A percentile compares a stretch with the other conserved stretches of the same genome.
These are phyloP conservation scores for Raja brachyura DNA, from an alignment of 2,113 vertebrate genomes.

Conservation along the genomic window DNA sequence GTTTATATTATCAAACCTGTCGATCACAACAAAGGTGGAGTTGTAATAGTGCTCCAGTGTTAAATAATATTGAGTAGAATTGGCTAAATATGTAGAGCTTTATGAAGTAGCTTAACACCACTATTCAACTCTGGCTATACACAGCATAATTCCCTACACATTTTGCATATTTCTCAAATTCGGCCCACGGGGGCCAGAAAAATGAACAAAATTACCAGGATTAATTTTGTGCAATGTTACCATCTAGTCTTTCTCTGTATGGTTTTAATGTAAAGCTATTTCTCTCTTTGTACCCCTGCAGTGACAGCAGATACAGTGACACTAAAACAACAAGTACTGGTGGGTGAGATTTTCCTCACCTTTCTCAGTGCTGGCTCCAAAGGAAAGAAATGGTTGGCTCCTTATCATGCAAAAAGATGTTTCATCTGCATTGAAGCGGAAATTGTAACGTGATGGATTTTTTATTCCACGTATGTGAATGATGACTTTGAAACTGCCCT, in stretches of 20 bases:
- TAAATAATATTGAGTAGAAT: slow-evolving; percentile 11
- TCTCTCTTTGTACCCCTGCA: background rate
- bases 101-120: background rate
- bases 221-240: background rate
- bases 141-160: background rate
- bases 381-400: background rate
- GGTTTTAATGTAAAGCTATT: background rate
- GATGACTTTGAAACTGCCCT: background rate
- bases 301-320: background rate
- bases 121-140: background rate
- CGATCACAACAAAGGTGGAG: background rate
- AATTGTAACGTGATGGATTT: slow-evolving; percentile 11
- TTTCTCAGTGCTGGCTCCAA: background rate
- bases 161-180: background rate
- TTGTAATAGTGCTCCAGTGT: background rate
- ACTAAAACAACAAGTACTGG: background rate
- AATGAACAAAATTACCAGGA: background rate
- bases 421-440: background rate
- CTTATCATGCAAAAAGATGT: background rate
- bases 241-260: background rate
- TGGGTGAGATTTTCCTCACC: background rate
- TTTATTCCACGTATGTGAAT: background rate
- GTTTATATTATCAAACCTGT: background rate
- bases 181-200: background rate
- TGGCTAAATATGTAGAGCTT: background rate